phyloP scores from a whole-genome alignment of 1,140 invertebrate species.

The Samia ricini region DNA sequence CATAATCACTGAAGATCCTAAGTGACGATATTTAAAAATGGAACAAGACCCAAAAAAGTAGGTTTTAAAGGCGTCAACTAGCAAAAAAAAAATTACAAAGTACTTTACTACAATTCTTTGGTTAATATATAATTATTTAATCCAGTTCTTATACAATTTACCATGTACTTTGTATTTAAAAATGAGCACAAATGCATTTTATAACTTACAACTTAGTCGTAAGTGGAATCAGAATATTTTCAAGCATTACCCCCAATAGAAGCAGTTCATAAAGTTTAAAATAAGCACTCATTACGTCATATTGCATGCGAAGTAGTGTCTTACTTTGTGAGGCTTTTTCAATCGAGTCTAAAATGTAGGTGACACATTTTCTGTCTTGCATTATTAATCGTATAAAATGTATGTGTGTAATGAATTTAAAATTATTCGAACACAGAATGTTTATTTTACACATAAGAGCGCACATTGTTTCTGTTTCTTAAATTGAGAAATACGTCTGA shows the following conservation, averaged over 20 bases:
- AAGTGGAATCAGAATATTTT: not conserved
- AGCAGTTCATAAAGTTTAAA: not conserved
- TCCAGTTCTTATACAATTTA: too few species aligned
- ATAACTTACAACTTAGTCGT: not conserved
- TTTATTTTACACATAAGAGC: too few species aligned
- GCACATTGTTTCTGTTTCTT: too few species aligned
- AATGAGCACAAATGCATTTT: not conserved
- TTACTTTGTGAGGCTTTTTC: not conserved
- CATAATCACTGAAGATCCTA: too few species aligned
- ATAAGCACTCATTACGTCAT: not conserved
- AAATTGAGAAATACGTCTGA: too few species aligned
- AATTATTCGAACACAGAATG: not conserved
- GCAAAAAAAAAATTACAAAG: too few species aligned
- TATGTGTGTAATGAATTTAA: not conserved
- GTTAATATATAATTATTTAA: too few species aligned
- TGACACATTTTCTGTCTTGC: not conserved
- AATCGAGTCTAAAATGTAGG: not conserved
- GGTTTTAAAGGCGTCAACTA: too few species aligned
- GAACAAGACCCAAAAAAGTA: too few species aligned
- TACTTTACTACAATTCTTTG: too few species aligned
- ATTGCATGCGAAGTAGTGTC: not conserved
- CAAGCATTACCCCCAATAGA: not conserved
- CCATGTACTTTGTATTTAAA: not conserved
- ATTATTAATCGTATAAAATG: not conserved
- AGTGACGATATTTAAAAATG: too few species aligned